These are phyloP conservation scores for Mus spicilegus DNA, from an alignment of 2,113 vertebrate species.

Conservation along the genomic window DNA sequence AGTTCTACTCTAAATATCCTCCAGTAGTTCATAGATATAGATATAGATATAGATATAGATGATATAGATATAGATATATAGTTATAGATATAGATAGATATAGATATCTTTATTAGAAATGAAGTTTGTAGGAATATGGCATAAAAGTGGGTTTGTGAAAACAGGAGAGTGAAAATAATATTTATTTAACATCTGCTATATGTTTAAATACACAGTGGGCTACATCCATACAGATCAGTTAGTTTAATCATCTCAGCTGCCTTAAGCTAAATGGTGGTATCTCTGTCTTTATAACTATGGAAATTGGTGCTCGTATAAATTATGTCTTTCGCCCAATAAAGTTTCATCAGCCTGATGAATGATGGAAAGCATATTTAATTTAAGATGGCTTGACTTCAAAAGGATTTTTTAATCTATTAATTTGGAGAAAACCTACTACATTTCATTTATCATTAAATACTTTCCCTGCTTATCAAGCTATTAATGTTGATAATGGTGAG, in stretches of 20 bases:
- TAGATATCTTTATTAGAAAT: neutral
- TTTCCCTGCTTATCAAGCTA: neutral
- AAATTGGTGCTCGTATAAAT: conserved; percentile 12
- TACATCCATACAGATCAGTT: neutral
- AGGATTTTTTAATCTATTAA: neutral
- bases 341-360: neutral
- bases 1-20: neutral
- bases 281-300: neutral
- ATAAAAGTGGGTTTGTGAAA: neutral
- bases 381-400: conserved; percentile 36
- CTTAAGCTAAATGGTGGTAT: neutral
- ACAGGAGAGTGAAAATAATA: neutral
- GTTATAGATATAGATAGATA: neutral
- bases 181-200: conserved; percentile 30
- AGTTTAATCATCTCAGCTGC: neutral
- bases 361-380: conserved; percentile 5
- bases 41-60: neutral
- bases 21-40: neutral
- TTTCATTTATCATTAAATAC: neutral
- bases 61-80: neutral
- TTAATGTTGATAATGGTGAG: neutral
- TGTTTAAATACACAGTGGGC: neutral
- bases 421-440: neutral
- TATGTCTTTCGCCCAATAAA: neutral
- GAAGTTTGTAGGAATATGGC: neutral